Evolutionary conservation across 2,113 vertebrate genomes (phyloP), one percentile per base, ranked within the genome.

Genomic region (Serilophus lunatus): DNA sequence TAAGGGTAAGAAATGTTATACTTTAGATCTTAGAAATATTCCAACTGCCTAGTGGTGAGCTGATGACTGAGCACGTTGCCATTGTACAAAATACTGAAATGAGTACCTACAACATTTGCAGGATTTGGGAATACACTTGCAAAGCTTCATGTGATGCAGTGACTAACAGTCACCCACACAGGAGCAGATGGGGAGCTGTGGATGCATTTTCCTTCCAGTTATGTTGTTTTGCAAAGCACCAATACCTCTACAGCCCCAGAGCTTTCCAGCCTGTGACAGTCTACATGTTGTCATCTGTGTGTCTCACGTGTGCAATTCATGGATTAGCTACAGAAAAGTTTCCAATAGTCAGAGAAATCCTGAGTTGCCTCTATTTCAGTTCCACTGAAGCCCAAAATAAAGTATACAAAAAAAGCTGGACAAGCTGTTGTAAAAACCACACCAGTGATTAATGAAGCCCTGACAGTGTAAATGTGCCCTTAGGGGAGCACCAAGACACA

Each of bases 241-340:
- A 0, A 1, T 1, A 6, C 20, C 84, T 72, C 68, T 40, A 56
- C 35, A 88, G 6, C 60, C 45, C 12, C 44, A 3, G 35, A 59
- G 31, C 2, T 47, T 36, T 23, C 51, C 18, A 74, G 74, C 25
- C 13, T 42, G 28, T 44, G 42, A 33, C 45, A 10, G 23, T n/a
- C 28, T 22, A 12, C 1, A 0, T 5, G 2, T 12, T 45, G 35
- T 35, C 66, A 35, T 0, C 50, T 29, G 17, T 9, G 33, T 14
- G 23, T 49, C 49, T 10, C 65, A 18, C 20, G 0, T 0, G 7
- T 24, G 44, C 33, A 75, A 85, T 45, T 3, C 35, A 23, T 0
- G 3, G 40, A 19, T 75, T 17, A 36, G 9, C 5, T 22, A 57
- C 61, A 23, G 7, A 72, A 15, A 22, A 25, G 17, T 57, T 77